These are phyloP conservation scores for Drosophila silvestris DNA, from an alignment of 2,888 invertebrate species.

Conservation along the genomic window DNA sequence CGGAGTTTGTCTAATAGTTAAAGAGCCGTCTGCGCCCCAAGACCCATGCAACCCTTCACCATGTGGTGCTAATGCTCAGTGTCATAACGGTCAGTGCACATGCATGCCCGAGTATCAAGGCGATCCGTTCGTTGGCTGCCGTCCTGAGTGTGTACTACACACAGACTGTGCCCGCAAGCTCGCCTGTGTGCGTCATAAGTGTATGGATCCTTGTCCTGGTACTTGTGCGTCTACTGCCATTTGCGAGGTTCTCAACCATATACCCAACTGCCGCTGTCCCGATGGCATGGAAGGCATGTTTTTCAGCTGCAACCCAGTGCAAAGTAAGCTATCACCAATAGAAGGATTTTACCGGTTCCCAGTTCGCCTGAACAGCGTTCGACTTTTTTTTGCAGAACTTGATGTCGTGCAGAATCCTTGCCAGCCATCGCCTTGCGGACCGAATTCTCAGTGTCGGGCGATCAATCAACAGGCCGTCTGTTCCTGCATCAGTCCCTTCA, in stretches of 20 bases:
- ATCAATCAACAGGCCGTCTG: slow-evolving; percentile 90
- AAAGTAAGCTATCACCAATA: slow-evolving; percentile 84
- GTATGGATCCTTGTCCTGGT: slow-evolving; percentile 90
- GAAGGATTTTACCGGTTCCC: background rate
- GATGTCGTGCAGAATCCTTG: slow-evolving; percentile 85
- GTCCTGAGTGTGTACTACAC: slow-evolving; percentile 90
- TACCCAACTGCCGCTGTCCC: slow-evolving; percentile 89
- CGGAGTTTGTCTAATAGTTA: slow-evolving; percentile 46
- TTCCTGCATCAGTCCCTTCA: slow-evolving; percentile 88
- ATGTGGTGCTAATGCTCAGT: slow-evolving; percentile 90
- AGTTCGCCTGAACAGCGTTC: slow-evolving; percentile 1
- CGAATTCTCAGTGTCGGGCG: slow-evolving; percentile 92
- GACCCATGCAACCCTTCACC: slow-evolving; percentile 90
- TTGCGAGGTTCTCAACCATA: slow-evolving; percentile 91
- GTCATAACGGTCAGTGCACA: slow-evolving; percentile 89
- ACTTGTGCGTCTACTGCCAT: slow-evolving; percentile 90
- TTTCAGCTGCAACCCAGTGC: slow-evolving; percentile 87
- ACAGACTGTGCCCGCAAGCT: slow-evolving; percentile 89
- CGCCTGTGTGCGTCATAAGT: slow-evolving; percentile 90
- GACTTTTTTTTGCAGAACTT: slow-evolving; percentile 66
- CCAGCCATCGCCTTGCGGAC: slow-evolving; percentile 92
- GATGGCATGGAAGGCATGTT: slow-evolving; percentile 89
- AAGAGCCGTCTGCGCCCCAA: slow-evolving; percentile 68
- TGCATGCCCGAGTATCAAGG: slow-evolving; percentile 89
- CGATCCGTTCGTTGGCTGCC: slow-evolving; percentile 89